These are phyloP conservation scores for Hippocampus mohnikei DNA, from an alignment of 2,113 vertebrate genomes.

Conservation along the genomic window DNA sequence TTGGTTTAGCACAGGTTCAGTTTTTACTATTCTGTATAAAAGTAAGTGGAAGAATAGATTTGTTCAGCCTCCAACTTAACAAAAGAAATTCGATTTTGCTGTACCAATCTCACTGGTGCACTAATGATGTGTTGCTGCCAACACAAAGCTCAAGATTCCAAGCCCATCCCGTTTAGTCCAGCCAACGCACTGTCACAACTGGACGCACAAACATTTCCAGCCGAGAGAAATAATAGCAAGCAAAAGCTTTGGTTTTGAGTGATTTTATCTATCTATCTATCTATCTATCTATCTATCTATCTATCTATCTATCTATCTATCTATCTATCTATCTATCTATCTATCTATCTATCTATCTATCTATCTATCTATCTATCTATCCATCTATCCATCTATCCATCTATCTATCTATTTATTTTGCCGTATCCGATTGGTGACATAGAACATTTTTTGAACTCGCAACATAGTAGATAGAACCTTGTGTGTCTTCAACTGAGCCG, in stretches of 20 bases:
- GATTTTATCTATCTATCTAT: background rate
- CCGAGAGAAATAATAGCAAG: conserved; percentile 40
- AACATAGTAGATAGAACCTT: background rate
- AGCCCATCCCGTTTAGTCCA: conserved; percentile 60
- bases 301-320: too few species aligned
- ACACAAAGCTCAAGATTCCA: conserved; percentile 54
- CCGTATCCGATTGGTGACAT: background rate
- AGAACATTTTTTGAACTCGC: background rate
- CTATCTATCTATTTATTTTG: background rate
- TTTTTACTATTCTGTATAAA: conserved; percentile 16
- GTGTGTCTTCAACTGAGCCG: background rate
- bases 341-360: too few species aligned
- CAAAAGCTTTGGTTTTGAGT: conserved; percentile 14
- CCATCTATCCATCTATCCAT: too few species aligned
- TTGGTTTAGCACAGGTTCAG: conserved; percentile 16
- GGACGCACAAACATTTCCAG: conserved; percentile 33
- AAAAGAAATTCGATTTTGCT: conserved; percentile 17
- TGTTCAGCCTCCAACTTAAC: conserved; percentile 35
- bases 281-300: background rate
- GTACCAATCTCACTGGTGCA: conserved; percentile 25
- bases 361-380: too few species aligned
- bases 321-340: too few species aligned
- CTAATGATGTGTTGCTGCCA: conserved; percentile 61
- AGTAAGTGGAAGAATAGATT: conserved; percentile 17
- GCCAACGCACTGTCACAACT: conserved; percentile 38